Conservation (phyloP, 2,888 invertebrate genomes). For the Dryococelus australis region DNA sequence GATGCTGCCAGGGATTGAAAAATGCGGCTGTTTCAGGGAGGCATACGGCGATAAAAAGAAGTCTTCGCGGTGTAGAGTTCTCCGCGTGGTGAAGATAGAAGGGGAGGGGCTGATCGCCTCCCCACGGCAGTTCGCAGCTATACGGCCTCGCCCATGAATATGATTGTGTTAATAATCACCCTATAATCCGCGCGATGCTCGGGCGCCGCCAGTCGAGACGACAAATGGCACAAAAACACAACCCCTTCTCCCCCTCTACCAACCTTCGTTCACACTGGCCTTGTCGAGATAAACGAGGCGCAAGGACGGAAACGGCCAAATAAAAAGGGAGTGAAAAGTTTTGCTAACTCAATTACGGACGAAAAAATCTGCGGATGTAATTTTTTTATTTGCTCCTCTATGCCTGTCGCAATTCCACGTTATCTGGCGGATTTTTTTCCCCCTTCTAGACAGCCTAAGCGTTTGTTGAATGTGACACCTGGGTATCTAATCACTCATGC, state of each 20-base stretch:
- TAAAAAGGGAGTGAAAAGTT: not conserved
- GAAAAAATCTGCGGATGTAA: not conserved
- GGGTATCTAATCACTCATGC: no score
- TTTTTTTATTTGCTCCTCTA: not conserved
- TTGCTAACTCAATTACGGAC: not conserved
- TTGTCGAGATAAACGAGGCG: not conserved
- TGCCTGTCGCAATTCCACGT: not conserved
- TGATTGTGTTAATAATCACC: constrained; percentile 58
- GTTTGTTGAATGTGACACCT: no score
- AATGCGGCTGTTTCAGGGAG: constrained; percentile 41
- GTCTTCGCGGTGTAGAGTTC: constrained; percentile 18
- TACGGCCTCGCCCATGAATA: constrained; percentile 54
- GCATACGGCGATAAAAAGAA: constrained; percentile 40
- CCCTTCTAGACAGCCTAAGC: not conserved
- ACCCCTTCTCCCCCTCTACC: not conserved
- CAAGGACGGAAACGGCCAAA: not conserved
- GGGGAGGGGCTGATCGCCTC: not conserved
- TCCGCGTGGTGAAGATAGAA: not conserved
- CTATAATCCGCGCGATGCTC: constrained; percentile 50
- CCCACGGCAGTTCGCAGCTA: constrained; percentile 38
- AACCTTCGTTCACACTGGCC: no score
- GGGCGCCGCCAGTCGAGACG: constrained; percentile 37
- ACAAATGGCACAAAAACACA: constrained; percentile 43
- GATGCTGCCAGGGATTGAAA: constrained; percentile 34
- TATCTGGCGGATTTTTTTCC: not conserved